Conservation (phyloP, 2,888 invertebrate genomes). For the Philereme transversata region DNA sequence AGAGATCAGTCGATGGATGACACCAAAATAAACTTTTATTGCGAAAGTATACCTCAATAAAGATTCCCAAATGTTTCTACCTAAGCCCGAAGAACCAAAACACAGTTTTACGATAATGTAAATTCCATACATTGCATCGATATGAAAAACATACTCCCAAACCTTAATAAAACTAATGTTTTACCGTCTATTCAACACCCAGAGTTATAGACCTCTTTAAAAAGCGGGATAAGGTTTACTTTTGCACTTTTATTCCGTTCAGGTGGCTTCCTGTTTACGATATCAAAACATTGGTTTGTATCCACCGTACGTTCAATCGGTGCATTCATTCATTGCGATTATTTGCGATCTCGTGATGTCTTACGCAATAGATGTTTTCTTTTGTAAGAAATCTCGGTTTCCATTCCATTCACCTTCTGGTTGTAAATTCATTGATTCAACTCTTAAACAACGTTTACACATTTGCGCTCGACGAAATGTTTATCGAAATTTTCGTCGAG, state of each 20-base stretch:
- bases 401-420: too few relatives aligned
- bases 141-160: constrained; percentile 13
- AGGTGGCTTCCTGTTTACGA: constrained; percentile 36
- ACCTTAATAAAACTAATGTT: constrained; percentile 16
- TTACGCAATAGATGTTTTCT: neutral
- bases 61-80: constrained; percentile 19
- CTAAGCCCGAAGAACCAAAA: constrained; percentile 19
- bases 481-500: too few relatives aligned
- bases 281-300: constrained; percentile 19
- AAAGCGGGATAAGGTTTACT: constrained; percentile 10
- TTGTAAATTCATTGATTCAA: too few relatives aligned
- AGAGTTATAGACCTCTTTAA: neutral
- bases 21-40: constrained; percentile 1
- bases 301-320: constrained; percentile 23
- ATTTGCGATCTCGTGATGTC: neutral
- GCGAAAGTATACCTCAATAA: constrained; percentile 15
- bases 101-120: constrained; percentile 28
- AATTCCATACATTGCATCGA: constrained; percentile 17
- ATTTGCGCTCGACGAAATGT: too few relatives aligned
- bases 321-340: constrained; percentile 29
- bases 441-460: too few relatives aligned
- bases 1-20: too few relatives aligned
- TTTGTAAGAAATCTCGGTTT: neutral
- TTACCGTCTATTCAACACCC: constrained; percentile 6
- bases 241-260: constrained; percentile 23